These are phyloP conservation scores for Oligia latruncula DNA, from an alignment of 2,888 invertebrate species.

Conservation along the genomic window DNA sequence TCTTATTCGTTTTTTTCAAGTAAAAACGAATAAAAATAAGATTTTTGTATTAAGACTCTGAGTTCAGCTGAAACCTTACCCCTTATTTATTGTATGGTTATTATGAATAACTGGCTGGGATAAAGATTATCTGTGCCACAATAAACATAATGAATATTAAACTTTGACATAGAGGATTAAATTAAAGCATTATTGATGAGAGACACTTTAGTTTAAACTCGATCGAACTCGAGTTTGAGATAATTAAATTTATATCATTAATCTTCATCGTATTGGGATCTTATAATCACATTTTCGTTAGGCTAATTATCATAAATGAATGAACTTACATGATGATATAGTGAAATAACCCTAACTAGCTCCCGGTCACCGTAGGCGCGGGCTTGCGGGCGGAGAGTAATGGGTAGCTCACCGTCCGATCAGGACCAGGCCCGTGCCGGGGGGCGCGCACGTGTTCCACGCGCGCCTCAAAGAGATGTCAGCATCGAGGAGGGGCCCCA, in stretches of 20 bases:
- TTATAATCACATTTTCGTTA: neutral
- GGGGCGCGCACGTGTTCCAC: no score
- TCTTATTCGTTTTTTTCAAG: neutral
- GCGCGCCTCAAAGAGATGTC: no score
- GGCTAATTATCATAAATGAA: neutral
- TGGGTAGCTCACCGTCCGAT: no score
- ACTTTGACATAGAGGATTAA: conserved; percentile 7
- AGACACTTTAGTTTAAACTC: neutral
- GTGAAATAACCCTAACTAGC: no score
- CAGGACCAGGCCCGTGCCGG: no score
- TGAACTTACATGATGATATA: neutral
- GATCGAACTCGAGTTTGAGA: no score
- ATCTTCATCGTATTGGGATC: neutral
- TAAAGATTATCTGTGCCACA: conserved; percentile 5
- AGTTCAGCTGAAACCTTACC: neutral
- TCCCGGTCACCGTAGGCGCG: no score
- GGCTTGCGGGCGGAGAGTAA: no score
- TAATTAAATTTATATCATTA: neutral
- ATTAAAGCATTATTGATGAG: conserved; percentile 24
- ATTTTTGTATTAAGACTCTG: neutral
- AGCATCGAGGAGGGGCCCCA: no score
- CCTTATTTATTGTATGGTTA: neutral
- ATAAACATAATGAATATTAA: conserved; percentile 1
- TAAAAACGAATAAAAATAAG: neutral
- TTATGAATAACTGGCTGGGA: neutral